A percentile compares a stretch with the other conserved stretches of the same genome.
These are phyloP conservation scores for Cetoscarus ocellatus DNA, from an alignment of 2,797 vertebrate species.

Conservation along the genomic window DNA sequence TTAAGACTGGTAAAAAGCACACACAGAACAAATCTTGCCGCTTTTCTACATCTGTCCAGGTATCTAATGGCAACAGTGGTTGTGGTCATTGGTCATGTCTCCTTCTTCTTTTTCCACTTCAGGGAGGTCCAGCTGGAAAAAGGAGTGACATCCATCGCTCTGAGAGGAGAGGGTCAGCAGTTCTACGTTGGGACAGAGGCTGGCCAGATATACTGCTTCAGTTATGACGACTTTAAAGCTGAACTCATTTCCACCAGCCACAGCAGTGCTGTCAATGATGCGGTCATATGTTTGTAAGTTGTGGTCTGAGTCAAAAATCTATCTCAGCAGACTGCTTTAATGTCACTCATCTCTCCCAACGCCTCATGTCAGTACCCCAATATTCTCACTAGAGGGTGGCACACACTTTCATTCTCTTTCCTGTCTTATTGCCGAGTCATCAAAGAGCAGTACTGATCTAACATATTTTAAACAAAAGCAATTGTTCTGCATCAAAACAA, in stretches of 20 bases:
- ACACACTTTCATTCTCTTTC: slow-evolving; percentile 14
- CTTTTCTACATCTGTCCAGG: not conserved
- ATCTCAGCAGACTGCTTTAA: not conserved
- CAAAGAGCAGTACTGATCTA: not conserved
- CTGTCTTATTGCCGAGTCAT: not conserved
- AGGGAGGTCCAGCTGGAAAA: slow-evolving; percentile 89
- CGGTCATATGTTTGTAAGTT: slow-evolving; percentile 90
- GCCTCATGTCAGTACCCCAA: slow-evolving; percentile 16
- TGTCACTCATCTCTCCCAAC: not conserved
- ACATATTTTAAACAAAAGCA: not conserved
- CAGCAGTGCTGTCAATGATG: slow-evolving; percentile 82
- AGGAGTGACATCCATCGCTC: slow-evolving; percentile 87
- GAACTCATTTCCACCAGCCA: slow-evolving; percentile 89
- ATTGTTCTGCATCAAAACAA: not conserved
- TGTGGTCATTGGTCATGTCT: not conserved
- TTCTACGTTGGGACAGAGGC: slow-evolving; percentile 89
- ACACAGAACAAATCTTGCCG: not conserved
- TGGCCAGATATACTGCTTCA: slow-evolving; percentile 87
- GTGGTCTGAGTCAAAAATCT: not conserved
- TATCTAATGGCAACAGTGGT: not conserved
- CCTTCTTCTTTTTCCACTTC: not conserved
- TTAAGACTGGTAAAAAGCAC: not conserved
- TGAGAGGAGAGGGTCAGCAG: slow-evolving; percentile 86
- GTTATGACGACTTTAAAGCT: slow-evolving; percentile 84
- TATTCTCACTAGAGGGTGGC: slow-evolving; percentile 65